These are phyloP conservation scores for Limenitis camilla DNA, from an alignment of 2,888 invertebrate genomes.

Conservation along the genomic window DNA sequence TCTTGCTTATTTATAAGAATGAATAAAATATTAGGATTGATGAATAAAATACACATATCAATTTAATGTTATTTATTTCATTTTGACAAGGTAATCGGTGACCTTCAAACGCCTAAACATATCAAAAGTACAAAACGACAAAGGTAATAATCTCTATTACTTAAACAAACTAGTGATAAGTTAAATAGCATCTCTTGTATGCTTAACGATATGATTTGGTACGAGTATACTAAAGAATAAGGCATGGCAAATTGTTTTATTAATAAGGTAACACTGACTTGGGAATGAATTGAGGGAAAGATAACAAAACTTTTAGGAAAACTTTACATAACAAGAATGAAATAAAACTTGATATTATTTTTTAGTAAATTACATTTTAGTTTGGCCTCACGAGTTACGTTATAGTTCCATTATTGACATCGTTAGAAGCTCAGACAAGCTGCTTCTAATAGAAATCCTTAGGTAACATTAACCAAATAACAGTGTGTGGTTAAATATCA, in stretches of 20 bases:
- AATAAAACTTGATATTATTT: neutral
- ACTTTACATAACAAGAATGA: neutral
- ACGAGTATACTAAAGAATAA: conserved; percentile 40
- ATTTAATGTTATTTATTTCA: conserved; percentile 69
- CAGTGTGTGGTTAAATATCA: too few relatives aligned
- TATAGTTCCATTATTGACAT: too few relatives aligned
- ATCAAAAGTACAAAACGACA: conserved; percentile 71
- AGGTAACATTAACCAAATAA: neutral
- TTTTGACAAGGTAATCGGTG: conserved; percentile 72
- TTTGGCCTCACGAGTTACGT: too few relatives aligned
- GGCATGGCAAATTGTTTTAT: conserved; percentile 31
- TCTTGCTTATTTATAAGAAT: neutral
- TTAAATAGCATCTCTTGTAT: conserved; percentile 60
- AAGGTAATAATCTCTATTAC: conserved; percentile 60
- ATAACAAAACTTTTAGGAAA: neutral
- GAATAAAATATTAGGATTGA: too few relatives aligned
- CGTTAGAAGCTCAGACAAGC: too few relatives aligned
- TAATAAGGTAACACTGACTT: conserved; percentile 44
- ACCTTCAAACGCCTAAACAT: conserved; percentile 68
- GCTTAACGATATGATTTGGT: conserved; percentile 47
- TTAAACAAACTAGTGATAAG: conserved; percentile 57
- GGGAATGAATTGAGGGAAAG: conserved; percentile 9
- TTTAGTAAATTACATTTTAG: too few relatives aligned
- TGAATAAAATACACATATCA: conserved; percentile 24
- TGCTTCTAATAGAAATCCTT: neutral